A percentile compares a stretch with the other conserved stretches of the same genome.
Conservation (phyloP, 2,888 invertebrate genomes). For the Euclidia mi region DNA sequence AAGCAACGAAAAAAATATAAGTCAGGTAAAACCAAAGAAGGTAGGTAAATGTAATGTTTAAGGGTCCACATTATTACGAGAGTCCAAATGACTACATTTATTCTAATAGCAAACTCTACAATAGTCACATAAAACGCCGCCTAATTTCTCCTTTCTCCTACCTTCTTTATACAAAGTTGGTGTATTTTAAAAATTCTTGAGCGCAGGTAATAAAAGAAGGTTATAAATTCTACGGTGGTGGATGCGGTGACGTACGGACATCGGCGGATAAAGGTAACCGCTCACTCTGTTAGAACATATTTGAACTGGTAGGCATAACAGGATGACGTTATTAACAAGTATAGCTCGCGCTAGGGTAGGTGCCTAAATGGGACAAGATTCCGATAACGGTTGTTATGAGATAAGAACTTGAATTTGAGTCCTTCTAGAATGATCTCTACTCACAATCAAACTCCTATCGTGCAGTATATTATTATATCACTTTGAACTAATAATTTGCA, state of each 20-base stretch:
- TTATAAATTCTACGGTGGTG: slow-evolving; percentile 27
- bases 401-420: too few relatives aligned
- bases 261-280: neutral
- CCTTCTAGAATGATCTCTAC: too few relatives aligned
- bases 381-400: too few relatives aligned
- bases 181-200: slow-evolving; percentile 44
- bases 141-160: slow-evolving; percentile 40
- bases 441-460: too few relatives aligned
- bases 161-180: slow-evolving; percentile 42
- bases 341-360: too few relatives aligned
- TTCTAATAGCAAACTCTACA: neutral
- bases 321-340: too few relatives aligned
- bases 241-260: neutral
- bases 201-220: slow-evolving; percentile 32
- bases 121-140: slow-evolving; percentile 29
- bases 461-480: too few relatives aligned
- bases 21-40: neutral
- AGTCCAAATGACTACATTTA: neutral
- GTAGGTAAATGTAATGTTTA: neutral
- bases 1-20: neutral
- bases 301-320: too few relatives aligned
- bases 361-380: too few relatives aligned
- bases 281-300: too few relatives aligned
- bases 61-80: neutral
- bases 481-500: too few relatives aligned